Percentiles rank a stretch among this genome's conserved stretches.
Evolutionary conservation across 2,113 vertebrate species (phyloP).

Genomic region (Coracopsis vasa): DNA sequence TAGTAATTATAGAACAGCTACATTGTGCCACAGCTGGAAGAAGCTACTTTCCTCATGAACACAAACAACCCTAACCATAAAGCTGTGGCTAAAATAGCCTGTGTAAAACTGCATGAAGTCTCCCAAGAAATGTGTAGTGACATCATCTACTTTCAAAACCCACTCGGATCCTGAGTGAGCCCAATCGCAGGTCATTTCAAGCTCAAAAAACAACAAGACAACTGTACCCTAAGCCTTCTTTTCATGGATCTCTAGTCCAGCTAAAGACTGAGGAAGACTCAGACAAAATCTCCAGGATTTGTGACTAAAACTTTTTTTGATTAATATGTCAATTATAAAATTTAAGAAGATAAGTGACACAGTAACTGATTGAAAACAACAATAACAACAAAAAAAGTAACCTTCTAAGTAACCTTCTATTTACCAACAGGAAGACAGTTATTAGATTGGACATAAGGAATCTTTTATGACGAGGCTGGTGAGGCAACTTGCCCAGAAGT

Average conservation of each 20-base stretch:
- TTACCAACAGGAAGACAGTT: background rate
- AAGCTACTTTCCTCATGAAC: background rate
- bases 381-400: background rate
- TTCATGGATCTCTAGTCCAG: background rate
- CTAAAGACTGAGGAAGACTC: background rate
- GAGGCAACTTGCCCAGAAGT: background rate
- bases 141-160: conserved; percentile 26
- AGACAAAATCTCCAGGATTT: background rate
- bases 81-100: conserved; percentile 18
- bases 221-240: background rate
- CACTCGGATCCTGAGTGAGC: background rate
- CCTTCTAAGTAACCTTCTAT: background rate
- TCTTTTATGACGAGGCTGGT: background rate
- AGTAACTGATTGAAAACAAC: background rate
- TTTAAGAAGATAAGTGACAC: background rate
- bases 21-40: background rate
- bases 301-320: background rate
- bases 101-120: conserved; percentile 22
- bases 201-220: background rate
- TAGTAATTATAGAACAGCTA: background rate
- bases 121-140: background rate
- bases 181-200: conserved; percentile 33
- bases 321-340: background rate
- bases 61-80: conserved; percentile 32
- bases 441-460: background rate